phyloP scores from a whole-genome alignment of 1,140 invertebrate genomes.

The Eumaeus atala region DNA sequence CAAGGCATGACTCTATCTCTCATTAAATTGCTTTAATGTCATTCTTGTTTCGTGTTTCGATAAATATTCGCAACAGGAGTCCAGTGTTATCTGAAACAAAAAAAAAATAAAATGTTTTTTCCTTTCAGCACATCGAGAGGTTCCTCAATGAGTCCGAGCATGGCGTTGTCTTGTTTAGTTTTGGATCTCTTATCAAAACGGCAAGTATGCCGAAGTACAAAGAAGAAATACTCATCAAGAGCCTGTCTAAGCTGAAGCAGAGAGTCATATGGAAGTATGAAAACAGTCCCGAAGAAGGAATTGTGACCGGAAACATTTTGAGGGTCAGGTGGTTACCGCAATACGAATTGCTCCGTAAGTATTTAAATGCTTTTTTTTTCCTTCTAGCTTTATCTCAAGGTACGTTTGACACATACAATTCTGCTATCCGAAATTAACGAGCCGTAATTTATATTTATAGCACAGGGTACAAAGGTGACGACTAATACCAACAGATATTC shows the following conservation, averaged over 20 bases:
- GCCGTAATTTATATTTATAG: no score
- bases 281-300: slow-evolving; percentile 58
- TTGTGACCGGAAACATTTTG: slow-evolving; percentile 51
- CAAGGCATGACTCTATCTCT: no score
- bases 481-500: no score
- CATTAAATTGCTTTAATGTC: no score
- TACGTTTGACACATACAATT: no score
- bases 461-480: no score
- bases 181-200: slow-evolving; percentile 78
- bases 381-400: background rate
- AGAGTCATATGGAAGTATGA: slow-evolving; percentile 82
- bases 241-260: slow-evolving; percentile 73
- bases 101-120: no score
- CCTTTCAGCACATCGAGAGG: slow-evolving; percentile 76
- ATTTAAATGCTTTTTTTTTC: slow-evolving; percentile 10
- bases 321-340: slow-evolving; percentile 79
- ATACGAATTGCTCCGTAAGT: slow-evolving; percentile 75
- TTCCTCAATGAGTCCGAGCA: slow-evolving; percentile 78
- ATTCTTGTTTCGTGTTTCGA: no score
- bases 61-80: no score
- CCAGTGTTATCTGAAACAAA: no score
- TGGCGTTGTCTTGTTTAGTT: slow-evolving; percentile 79
- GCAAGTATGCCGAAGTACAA: slow-evolving; percentile 63
- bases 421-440: no score
- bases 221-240: slow-evolving; percentile 64